A percentile compares a stretch with the other conserved stretches of the same genome.
phyloP scores from a whole-genome alignment of 2,888 invertebrate genomes.

The Cheilosia variabilis region DNA sequence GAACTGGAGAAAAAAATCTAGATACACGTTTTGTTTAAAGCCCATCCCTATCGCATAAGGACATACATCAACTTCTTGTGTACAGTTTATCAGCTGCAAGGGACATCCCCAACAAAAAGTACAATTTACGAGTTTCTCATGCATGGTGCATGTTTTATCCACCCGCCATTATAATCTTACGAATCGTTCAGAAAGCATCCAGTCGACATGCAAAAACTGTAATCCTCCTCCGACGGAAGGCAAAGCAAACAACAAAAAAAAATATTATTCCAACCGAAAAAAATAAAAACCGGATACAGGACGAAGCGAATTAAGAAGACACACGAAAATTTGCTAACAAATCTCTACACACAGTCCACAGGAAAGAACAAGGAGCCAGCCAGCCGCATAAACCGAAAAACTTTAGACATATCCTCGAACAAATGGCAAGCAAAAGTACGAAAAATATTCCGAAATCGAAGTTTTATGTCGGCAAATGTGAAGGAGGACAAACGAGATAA shows the following conservation, averaged over 20 bases:
- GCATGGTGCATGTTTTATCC: constrained; percentile 34
- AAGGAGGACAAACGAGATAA: constrained; percentile 28
- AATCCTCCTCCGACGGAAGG: constrained; percentile 23
- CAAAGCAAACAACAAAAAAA: constrained; percentile 8
- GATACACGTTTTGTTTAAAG: constrained; percentile 21
- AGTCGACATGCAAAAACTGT: constrained; percentile 48
- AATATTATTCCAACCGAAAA: constrained; percentile 3
- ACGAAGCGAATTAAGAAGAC: constrained; percentile 40
- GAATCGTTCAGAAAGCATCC: constrained; percentile 14
- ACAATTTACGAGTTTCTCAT: constrained; percentile 7
- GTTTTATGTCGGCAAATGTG: constrained; percentile 51
- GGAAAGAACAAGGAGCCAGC: constrained; percentile 56
- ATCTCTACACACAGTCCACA: constrained; percentile 25
- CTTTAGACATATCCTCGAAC: constrained; percentile 60
- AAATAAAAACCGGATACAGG: background rate
- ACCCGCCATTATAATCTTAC: constrained; percentile 53
- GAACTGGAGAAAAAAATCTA: background rate
- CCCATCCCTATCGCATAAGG: constrained; percentile 45
- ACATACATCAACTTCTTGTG: constrained; percentile 65
- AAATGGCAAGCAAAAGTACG: constrained; percentile 48
- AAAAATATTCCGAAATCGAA: constrained; percentile 60
- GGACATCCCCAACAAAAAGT: constrained; percentile 32
- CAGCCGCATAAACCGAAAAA: constrained; percentile 62
- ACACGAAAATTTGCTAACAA: constrained; percentile 64
- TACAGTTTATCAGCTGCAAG: constrained; percentile 56